phyloP scores from a whole-genome alignment of 2,113 vertebrate species.

The Empidonax alnorum region DNA sequence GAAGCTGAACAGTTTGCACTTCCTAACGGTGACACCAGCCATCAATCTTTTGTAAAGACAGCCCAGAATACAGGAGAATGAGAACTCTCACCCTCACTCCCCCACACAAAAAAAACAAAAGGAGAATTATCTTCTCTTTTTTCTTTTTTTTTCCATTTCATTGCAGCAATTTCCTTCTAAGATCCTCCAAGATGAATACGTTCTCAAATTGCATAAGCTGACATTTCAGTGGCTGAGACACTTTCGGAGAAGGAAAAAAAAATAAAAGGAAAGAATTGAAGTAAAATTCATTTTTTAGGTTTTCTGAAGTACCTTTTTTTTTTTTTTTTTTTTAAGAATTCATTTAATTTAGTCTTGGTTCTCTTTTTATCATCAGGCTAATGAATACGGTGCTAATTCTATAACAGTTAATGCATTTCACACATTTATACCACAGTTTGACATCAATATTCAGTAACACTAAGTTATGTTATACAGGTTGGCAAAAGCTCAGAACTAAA shows the following conservation, averaged over 20 bases:
- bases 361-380: conserved; percentile 31
- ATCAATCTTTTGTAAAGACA: conserved; percentile 91
- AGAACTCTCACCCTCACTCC: conserved; percentile 42
- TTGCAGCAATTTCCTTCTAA: conserved; percentile 62
- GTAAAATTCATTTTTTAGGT: background rate
- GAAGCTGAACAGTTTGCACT: conserved; percentile 88
- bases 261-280: background rate
- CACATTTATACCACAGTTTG: background rate
- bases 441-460: conserved; percentile 26
- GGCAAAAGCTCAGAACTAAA: background rate
- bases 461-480: background rate
- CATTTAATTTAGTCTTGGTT: conserved; percentile 26
- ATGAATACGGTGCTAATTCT: conserved; percentile 46
- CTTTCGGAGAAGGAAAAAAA: background rate
- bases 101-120: conserved; percentile 72
- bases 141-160: conserved; percentile 13
- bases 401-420: conserved; percentile 42
- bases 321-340: background rate
- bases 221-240: background rate
- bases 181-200: conserved; percentile 62
- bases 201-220: conserved; percentile 46
- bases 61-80: conserved; percentile 67
- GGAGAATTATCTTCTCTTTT: conserved; percentile 80
- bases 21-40: conserved; percentile 89
- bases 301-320: background rate